These are phyloP conservation scores for Atopsyche davidsoni DNA, from an alignment of 1,140 invertebrate genomes.

Conservation along the genomic window DNA sequence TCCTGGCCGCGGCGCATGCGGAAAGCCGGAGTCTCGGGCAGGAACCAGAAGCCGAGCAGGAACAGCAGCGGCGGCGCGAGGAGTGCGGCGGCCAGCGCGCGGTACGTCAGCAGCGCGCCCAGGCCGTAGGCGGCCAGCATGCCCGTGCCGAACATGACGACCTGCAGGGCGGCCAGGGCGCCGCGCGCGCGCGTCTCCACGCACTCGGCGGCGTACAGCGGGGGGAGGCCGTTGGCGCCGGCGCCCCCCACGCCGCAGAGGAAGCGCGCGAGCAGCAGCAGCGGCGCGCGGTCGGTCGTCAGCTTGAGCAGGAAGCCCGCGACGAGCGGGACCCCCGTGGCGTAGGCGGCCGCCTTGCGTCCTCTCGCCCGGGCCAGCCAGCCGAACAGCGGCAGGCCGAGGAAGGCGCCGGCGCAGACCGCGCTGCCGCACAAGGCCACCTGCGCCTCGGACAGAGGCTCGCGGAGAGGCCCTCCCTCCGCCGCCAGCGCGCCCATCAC, in stretches of 20 bases:
- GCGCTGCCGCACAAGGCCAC: neutral
- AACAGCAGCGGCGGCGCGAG: slow-evolving; percentile 7
- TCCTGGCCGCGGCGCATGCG: slow-evolving; percentile 14
- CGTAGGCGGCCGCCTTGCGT: slow-evolving; percentile 31
- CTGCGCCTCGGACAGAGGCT: slow-evolving; percentile 14
- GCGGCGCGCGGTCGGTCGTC: neutral
- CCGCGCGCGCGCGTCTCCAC: slow-evolving; percentile 48
- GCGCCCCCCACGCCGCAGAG: slow-evolving; percentile 47
- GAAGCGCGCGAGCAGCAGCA: slow-evolving; percentile 34
- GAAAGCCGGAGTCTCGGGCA: slow-evolving; percentile 21
- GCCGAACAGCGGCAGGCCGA: slow-evolving; percentile 31
- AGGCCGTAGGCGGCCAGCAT: slow-evolving; percentile 11
- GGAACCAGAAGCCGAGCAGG: slow-evolving; percentile 17
- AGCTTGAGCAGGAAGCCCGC: slow-evolving; percentile 31
- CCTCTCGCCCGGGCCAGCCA: slow-evolving; percentile 35
- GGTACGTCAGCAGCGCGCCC: slow-evolving; percentile 20
- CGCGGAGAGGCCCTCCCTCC: neutral
- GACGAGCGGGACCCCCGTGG: slow-evolving; percentile 28
- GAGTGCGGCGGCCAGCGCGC: neutral
- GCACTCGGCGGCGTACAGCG: slow-evolving; percentile 54
- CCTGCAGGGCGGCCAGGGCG: slow-evolving; percentile 32
- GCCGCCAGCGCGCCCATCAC: slow-evolving; percentile 33
- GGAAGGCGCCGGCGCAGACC: slow-evolving; percentile 23
- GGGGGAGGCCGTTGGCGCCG: slow-evolving; percentile 42
- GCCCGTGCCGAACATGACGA: slow-evolving; percentile 20